Evolutionary conservation across 1,140 invertebrate genomes (phyloP), one percentile per base, ranked within the genome.

Genomic region (Scaptomyza montana): DNA sequence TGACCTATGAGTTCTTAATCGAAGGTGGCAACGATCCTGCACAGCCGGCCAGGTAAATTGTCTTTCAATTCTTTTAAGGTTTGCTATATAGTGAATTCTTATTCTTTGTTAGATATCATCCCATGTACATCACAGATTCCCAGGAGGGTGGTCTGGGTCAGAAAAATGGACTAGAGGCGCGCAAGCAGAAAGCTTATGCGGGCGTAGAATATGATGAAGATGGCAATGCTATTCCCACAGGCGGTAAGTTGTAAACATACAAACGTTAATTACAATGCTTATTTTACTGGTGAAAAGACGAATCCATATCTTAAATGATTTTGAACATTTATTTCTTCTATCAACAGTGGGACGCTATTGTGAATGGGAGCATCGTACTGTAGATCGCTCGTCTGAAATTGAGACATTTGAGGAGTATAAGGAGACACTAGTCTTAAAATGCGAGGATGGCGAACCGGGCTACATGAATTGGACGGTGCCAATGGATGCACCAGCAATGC

Each of bases 51-150:
- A 95, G 94, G 94, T 94, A 60, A 92, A 49, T 16, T 25, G 1
- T 5, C 0, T 0, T 12, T 19, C 1, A 13, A 41, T 30, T 45
- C 28, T n/a, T 21, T 0, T 30, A 12, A 28, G 8, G 2, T 43
- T 5, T 33, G 1, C 2, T 25, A 25, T 3, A 0, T 0, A 43
- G 5, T 43, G 2, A 43, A 5, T n/a, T 43, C 16, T 1, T 4
- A 19, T 51, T 9, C 0, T 2, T n/a, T 62, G 2, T 25, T 57
- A 96, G 95, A 80, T 98, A 97, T 92, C 98, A 99, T 93, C 98
- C 98, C 10, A 95, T 99, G 81, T 99, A 99, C 92, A 98, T 99
- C 78, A 98, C 97, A 9, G 95, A 96, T 80, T 97, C 95, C 25
- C 92, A 93, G 0, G 96, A 97, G 90, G 97, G 97, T 50, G 97